Evolutionary conservation across 2,113 vertebrate species (phyloP), one percentile per base, ranked within the genome.

Genomic region (Neodontobutis hainanensis): DNA sequence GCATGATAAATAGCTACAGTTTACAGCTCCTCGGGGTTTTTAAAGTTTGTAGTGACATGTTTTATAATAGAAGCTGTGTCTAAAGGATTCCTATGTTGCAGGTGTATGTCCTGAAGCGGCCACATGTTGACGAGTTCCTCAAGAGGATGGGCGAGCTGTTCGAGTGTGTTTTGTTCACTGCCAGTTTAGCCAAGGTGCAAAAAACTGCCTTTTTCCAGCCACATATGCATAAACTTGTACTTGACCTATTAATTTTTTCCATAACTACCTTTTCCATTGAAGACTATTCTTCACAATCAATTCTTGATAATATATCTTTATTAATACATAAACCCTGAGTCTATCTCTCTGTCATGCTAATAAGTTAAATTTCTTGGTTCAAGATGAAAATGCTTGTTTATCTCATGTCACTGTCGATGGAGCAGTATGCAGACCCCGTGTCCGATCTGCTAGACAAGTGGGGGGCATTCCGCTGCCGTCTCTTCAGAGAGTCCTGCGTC

Each of bases 61-160:
- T 60, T 32, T 19, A 7, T 68, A 61, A 50, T 42, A 27, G 3
- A 14, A 11, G 40, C 0, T 8, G 36, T 19, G 47, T 46, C 3
- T 62, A 59, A 36, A 65, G 46, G 6, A 38, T 46, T 11, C 34
- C 43, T 51, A 10, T 43, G 5, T 66, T 61, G 0, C 87, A 99
- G 97, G 97, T 99, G 60, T 99, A 99, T 0, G 97, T 99, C 81
- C 91, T 99, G 85, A 99, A 99, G 89, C 90, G 97, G 74, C 97
- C 97, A 0, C 94, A 97, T 0, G 97, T 99, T 15, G 97, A 99
- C 0, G 97, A 99, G 86, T 99, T 99, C 86, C 89, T 99, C 3
- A 95, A 95, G 87, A 92, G 97, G 53, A 98, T 99, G 97, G 97
- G 97, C 0, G 95, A 99, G 80, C 92, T 99, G 77, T 99, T 99